Evolutionary conservation across 2,888 invertebrate genomes (phyloP), one percentile per base, ranked within the genome.

Genomic region (Timandra comae): DNA sequence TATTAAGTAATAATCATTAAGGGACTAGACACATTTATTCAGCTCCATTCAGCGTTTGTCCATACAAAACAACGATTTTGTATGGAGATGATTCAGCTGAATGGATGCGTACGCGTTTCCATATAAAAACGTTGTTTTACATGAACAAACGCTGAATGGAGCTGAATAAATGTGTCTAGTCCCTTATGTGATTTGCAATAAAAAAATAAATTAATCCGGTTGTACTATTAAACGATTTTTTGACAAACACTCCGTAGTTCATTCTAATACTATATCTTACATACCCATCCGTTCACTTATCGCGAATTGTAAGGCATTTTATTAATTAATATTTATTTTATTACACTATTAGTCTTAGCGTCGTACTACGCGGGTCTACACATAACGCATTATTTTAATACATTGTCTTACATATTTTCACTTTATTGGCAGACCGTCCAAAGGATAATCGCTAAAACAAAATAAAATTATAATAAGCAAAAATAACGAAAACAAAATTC

Each of bases 301-400:
- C 44, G 19, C 24, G 30, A n/a, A n/a, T 21, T 40, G 43, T 50
- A 52, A 56, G 52, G 59, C 52, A 41, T 36, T 33, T 45, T 33
- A n/a, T 16, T 6, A 38, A 33, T n/a, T n/a, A n/a, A n/a, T n/a
- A n/a, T n/a, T n/a, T n/a, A n/a, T n/a, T n/a, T n/a, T n/a, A n/a
- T n/a, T 45, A 33, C 32, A 41, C 43, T 34, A 46, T 34, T 45
- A 48, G 26, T 46, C 40, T 47, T 51, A 56, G 13, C 30, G 33
- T 42, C 38, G 25, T 19, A 33, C 30, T 29, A 31, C 26, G 30
- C 10, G 20, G 9, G 25, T 35, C 32, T 35, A 40, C 35, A 35
- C 4, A 9, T 35, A 34, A 38, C 35, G 16, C 30, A 34, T 35
- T 32, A 33, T 16, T 30, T 27, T 19, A 29, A 32, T 13, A 30